Base-by-base conservation (phyloP, 1,140 invertebrate species). In the Lepidurus apus region DNA sequence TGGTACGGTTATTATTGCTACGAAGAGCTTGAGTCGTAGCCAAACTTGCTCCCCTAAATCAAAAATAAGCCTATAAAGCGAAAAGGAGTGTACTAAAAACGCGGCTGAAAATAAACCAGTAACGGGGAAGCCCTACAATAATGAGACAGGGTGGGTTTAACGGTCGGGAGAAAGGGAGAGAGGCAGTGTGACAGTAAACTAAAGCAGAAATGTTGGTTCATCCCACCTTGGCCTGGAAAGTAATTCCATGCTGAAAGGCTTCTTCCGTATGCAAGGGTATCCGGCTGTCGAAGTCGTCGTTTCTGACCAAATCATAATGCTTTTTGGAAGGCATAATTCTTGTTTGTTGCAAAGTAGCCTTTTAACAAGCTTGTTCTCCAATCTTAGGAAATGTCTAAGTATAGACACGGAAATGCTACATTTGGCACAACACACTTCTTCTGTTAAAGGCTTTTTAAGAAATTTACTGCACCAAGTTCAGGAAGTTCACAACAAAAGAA, bases 241-340 rank as follows among this genome's bases (percentile, higher is more conserved):
- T 91, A 85, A 98, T 98, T 80, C 97, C 97, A 87, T 98, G 94
- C 81, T 96, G 91, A 86, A 98, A 98, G 74, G 96, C 95, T 86
- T 98, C 95, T 80, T 98, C 96, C 77, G 95, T 93, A 87, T 98
- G 94, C 74, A 98, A 86, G 9, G 96, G 96, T 83, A 98, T 95
- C 82, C 94, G 89, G 77, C 93, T 93, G 86, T 98, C 96, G 85
- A 94, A 95, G 82, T 97, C 94, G 86, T 98, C 96, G 85, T 96
- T 95, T 81, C 93, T 92, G 82, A 98, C 95, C 85, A 97, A 88
- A 86, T 97, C 93, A 88, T 98, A 98, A 82, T 94, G 91, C 85
- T 92, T 93, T 85, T 93, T 95, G 83, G 53, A 65, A 65, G 53
- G 53, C 53, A 65, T 65, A 7, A 65, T 47, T 47, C 53, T 65